phyloP scores from a whole-genome alignment of 2,888 invertebrate genomes.

The Meiosimyza platycephala region DNA sequence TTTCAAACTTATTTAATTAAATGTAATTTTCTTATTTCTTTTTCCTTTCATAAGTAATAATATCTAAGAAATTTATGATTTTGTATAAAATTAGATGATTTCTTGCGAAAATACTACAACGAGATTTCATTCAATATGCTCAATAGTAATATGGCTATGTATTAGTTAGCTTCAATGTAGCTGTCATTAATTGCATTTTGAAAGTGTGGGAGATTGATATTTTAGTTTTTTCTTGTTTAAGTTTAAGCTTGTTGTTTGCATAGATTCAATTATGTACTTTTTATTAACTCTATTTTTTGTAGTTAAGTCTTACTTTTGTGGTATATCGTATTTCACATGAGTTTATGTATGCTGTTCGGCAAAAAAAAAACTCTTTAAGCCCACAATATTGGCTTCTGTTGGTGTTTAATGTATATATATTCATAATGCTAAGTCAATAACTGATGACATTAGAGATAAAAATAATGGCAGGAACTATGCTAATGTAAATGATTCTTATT shows the following conservation, averaged over 20 bases:
- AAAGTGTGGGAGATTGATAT: conserved; percentile 20
- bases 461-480: too few species aligned
- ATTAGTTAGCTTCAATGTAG: background rate
- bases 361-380: background rate
- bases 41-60: too few species aligned
- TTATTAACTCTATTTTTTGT: background rate
- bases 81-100: too few species aligned
- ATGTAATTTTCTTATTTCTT: too few species aligned
- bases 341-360: background rate
- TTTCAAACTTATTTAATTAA: too few species aligned
- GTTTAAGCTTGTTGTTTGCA: background rate
- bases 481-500: too few species aligned
- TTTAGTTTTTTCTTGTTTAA: background rate
- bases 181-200: conserved; percentile 8
- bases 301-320: background rate
- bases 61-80: too few species aligned
- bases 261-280: background rate
- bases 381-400: background rate
- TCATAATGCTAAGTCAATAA: background rate
- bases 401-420: background rate
- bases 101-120: too few species aligned
- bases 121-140: too few species aligned
- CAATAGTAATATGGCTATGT: too few species aligned
- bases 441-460: background rate
- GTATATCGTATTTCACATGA: conserved; percentile 19